Evolutionary conservation across 2,888 invertebrate species (phyloP), one percentile per base, ranked within the genome.

Genomic region (Ophioninae sp.): DNA sequence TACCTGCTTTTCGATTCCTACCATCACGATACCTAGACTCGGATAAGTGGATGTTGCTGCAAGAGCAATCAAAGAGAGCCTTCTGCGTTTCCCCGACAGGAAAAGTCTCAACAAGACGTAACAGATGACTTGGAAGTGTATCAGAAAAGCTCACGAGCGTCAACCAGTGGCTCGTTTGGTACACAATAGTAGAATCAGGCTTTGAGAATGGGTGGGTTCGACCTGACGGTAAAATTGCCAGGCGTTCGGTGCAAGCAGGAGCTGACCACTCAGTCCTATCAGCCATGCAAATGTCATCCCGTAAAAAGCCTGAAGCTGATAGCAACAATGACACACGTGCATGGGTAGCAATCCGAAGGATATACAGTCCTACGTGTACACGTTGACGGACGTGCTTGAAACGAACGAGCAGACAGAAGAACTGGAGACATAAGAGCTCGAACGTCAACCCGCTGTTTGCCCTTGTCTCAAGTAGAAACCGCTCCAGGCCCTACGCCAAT

Each of bases 391-490:
- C 51, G 67, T 69, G 58, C 72, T 37, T 65, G 64, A 37, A 44
- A 56, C 68, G 64, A 61, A 64, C 75, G 65, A 75, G 68, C 41
- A 68, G 69, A 77, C 64, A 65, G 39, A 22, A 44, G 37, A 75
- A 59, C 37, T 17, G 76, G 79, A 71, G 64, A 58, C 65, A 65
- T 10, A 44, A 68, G 23, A 76, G 82, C 75, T 76, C 69, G 71
- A 72, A 82, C 72, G 83, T 67, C 73, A 68, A 77, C 79, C 75
- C 75, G 44, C 20, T 64, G 56, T 71, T 71, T 65, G 59, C 39
- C 76, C 30, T 59, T 79, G 86, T 85, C 85, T 86, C 85, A 63
- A 86, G 85, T 85, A 65, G 63, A 81, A 75, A 81, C 77, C 74
- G 81, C 81, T 76, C 22, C 67, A 72, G 82, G 80, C 78, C 78